Conservation (phyloP, 2,888 invertebrate species). For the Xanthorhoe spadicearia region DNA sequence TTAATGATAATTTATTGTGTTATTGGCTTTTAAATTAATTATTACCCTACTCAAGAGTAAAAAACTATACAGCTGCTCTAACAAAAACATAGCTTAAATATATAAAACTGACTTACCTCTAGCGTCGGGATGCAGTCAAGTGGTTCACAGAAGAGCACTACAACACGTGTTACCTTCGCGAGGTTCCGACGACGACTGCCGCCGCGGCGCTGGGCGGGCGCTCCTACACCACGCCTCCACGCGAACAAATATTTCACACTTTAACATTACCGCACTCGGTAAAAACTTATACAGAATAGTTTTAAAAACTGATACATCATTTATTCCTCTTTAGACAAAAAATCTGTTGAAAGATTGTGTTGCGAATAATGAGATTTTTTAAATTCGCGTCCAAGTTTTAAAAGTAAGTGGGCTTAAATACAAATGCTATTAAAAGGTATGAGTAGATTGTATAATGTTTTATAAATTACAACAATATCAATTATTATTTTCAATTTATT, state of each 20-base stretch:
- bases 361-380: no score
- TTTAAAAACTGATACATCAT: neutral
- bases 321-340: neutral
- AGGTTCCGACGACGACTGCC: conserved; percentile 57
- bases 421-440: neutral
- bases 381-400: no score
- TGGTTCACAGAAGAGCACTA: conserved; percentile 24
- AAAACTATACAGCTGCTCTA: no score
- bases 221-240: conserved; percentile 68
- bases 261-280: neutral
- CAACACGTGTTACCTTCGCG: conserved; percentile 50
- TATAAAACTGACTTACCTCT: conserved; percentile 26
- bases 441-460: neutral
- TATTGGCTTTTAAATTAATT: no score
- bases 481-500: neutral
- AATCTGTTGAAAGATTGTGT: no score
- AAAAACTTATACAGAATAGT: neutral
- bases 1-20: no score
- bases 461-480: neutral
- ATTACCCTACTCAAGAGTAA: no score
- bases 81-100: neutral
- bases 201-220: conserved; percentile 69
- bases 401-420: no score
- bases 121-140: conserved; percentile 27
- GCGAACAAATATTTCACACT: conserved; percentile 38